Conservation (phyloP, 2,113 vertebrate genomes). For the Bos taurus region ARS-UCD2.0 NC_037339.1:23811501-23812000, state of each 20-base stretch:
- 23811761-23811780: neutral
- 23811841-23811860: neutral
- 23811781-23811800: neutral
- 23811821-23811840: neutral
- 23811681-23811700: neutral
- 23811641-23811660: neutral
- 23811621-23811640: neutral
- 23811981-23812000: neutral
- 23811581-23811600: neutral
- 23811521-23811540: neutral
- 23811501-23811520: neutral
- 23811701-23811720: fast-evolving
- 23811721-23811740: too few relatives aligned
- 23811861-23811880: too few relatives aligned
- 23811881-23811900: neutral
- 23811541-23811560: neutral
- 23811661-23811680: neutral
- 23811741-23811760: neutral
- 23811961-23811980: neutral
- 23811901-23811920: too few relatives aligned
- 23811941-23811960: neutral
- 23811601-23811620: neutral
- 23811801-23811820: neutral
- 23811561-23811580: neutral
- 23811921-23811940: neutral